A percentile compares a stretch with the other conserved stretches of the same genome.
Conservation (phyloP, 2,113 vertebrate species). For the Galeopterus variegatus region DNA sequence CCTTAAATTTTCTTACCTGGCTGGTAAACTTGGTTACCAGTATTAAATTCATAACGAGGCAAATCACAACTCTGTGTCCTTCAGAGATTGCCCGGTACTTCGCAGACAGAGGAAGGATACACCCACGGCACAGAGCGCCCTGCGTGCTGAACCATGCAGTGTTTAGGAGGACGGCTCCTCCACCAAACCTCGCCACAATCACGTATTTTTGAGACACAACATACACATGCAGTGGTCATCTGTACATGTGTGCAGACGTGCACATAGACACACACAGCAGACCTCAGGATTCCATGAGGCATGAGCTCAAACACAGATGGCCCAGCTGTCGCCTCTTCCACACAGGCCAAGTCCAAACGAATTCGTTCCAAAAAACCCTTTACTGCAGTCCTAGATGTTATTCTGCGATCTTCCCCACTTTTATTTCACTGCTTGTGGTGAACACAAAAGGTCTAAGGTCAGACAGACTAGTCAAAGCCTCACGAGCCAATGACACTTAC, state of each 20-base stretch:
- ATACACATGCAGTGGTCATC: rapidly evolving
- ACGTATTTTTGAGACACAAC: no score
- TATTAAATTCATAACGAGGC: background rate
- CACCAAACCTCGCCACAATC: rapidly evolving
- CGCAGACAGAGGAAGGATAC: background rate
- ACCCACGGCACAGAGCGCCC: no score
- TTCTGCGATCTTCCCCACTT: slow-evolving; percentile 46
- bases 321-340: rapidly evolving
- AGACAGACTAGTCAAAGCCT: slow-evolving; percentile 54
- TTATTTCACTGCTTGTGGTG: slow-evolving; percentile 54
- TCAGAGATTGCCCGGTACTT: background rate
- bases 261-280: rapidly evolving
- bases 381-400: rapidly evolving
- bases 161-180: rapidly evolving
- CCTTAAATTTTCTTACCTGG: background rate
- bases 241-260: rapidly evolving
- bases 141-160: rapidly evolving
- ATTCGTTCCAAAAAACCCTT: no score
- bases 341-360: no score
- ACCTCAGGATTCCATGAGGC: rapidly evolving
- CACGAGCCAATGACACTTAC: slow-evolving; percentile 59
- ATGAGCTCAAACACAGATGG: background rate
- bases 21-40: background rate
- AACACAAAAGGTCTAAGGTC: background rate
- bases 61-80: background rate